Evolutionary conservation across 2,888 invertebrate species (phyloP).

Genomic region (Villa cingulata): DNA sequence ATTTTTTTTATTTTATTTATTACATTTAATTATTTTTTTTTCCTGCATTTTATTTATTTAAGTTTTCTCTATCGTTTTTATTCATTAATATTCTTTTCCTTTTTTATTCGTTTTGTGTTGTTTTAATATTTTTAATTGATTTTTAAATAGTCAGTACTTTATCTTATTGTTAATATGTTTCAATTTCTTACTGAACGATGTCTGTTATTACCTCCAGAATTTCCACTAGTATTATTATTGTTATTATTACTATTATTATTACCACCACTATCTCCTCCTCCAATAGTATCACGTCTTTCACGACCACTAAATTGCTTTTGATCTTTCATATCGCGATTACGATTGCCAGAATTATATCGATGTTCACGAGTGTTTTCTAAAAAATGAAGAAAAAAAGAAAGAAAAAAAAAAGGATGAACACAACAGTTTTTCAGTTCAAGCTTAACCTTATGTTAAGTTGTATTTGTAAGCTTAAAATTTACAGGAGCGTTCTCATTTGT

Average conservation of each 20-base stretch:
- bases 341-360: slow-evolving; percentile 22
- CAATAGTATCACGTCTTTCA: slow-evolving; percentile 23
- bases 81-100: not conserved
- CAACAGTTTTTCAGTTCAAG: no score
- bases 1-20: not conserved
- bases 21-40: slow-evolving; percentile 1
- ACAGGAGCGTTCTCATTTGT: no score
- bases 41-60: not conserved
- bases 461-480: no score
- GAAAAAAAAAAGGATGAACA: not conserved
- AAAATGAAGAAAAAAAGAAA: not conserved
- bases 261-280: not conserved
- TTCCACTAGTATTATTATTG: slow-evolving; percentile 15
- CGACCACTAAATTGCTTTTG: slow-evolving; percentile 14
- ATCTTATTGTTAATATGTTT: no score
- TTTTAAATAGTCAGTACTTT: not conserved
- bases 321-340: slow-evolving; percentile 17
- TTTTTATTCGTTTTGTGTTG: slow-evolving; percentile 2
- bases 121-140: not conserved
- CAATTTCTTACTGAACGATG: slow-evolving; percentile 19
- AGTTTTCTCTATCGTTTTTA: slow-evolving; percentile 2
- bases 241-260: slow-evolving; percentile 14
- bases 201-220: slow-evolving; percentile 22
- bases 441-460: no score
- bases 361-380: slow-evolving; percentile 10